These are phyloP conservation scores for Cantharis flavilabris DNA, from an alignment of 2,888 invertebrate genomes.

Conservation along the genomic window DNA sequence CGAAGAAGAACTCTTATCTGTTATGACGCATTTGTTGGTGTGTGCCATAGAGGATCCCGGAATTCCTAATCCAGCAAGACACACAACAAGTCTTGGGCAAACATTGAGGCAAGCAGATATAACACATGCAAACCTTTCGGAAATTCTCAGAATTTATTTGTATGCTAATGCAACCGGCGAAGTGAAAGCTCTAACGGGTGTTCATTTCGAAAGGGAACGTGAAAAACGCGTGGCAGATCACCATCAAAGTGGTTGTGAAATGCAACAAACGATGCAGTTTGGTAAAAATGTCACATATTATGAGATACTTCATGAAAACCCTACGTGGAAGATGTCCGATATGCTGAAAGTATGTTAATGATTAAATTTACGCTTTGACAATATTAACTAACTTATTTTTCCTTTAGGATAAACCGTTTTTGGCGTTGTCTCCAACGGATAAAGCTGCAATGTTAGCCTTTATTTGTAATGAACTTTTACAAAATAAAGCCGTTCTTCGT, in stretches of 20 bases:
- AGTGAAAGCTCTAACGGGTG: conserved; percentile 77
- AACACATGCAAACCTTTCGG: conserved; percentile 88
- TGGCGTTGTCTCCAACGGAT: conserved; percentile 80
- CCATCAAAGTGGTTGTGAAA: conserved; percentile 75
- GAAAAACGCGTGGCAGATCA: conserved; percentile 83
- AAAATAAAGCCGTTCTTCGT: conserved; percentile 87
- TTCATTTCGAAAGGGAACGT: conserved; percentile 81
- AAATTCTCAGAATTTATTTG: conserved; percentile 88
- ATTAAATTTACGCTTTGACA: background rate
- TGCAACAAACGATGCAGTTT: conserved; percentile 62
- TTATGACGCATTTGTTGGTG: conserved; percentile 86
- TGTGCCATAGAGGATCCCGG: conserved; percentile 94
- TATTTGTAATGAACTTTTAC: conserved; percentile 91
- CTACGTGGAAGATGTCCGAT: conserved; percentile 79
- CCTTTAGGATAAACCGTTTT: conserved; percentile 73
- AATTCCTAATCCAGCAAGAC: conserved; percentile 85
- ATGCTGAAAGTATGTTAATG: conserved; percentile 61
- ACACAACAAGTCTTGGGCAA: conserved; percentile 89
- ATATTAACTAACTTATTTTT: background rate
- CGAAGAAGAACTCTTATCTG: conserved; percentile 84
- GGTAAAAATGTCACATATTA: conserved; percentile 82
- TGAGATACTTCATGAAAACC: conserved; percentile 74
- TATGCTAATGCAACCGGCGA: conserved; percentile 89
- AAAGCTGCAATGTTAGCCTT: conserved; percentile 90
- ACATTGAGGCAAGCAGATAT: conserved; percentile 88